Percentiles rank a stretch among this genome's conserved stretches.
phyloP scores from a whole-genome alignment of 2,797 vertebrate species.

The Artibeus jamaicensis region DNA sequence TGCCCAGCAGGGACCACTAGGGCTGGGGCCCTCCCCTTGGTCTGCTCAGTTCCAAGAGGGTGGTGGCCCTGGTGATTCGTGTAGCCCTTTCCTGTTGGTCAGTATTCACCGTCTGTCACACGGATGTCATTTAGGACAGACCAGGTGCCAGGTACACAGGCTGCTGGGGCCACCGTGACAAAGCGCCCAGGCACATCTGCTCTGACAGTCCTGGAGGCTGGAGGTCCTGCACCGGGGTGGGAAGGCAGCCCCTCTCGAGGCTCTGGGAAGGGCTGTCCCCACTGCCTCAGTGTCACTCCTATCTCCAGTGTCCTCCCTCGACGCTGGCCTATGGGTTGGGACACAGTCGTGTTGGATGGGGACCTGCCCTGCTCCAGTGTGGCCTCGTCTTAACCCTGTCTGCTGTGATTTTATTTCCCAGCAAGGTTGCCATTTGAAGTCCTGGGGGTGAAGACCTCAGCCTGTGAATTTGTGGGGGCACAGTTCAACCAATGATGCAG shows the following conservation, averaged over 20 bases:
- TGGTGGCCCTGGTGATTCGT: not conserved
- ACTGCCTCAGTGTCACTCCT: too few relatives aligned
- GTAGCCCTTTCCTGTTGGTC: not conserved
- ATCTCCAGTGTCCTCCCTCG: accelerated
- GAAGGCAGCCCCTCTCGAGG: not conserved
- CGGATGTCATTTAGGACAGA: not conserved
- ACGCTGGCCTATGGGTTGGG: not conserved
- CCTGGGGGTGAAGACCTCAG: not conserved
- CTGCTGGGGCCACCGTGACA: not conserved
- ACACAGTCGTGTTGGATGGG: not conserved
- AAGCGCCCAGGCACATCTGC: not conserved
- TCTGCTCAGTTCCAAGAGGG: not conserved
- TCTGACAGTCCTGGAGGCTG: not conserved
- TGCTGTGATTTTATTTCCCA: not conserved
- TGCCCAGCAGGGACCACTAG: not conserved
- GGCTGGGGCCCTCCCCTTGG: accelerated
- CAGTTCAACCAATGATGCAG: not conserved
- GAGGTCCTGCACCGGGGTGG: not conserved
- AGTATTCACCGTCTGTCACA: not conserved
- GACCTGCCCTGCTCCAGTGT: not conserved
- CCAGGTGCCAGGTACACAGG: not conserved
- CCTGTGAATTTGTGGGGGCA: not conserved
- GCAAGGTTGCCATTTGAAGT: not conserved
- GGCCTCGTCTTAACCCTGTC: not conserved
- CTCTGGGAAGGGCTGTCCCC: accelerated